Conservation (phyloP, 2,113 vertebrate species). For the Philantomba maxwellii region DNA sequence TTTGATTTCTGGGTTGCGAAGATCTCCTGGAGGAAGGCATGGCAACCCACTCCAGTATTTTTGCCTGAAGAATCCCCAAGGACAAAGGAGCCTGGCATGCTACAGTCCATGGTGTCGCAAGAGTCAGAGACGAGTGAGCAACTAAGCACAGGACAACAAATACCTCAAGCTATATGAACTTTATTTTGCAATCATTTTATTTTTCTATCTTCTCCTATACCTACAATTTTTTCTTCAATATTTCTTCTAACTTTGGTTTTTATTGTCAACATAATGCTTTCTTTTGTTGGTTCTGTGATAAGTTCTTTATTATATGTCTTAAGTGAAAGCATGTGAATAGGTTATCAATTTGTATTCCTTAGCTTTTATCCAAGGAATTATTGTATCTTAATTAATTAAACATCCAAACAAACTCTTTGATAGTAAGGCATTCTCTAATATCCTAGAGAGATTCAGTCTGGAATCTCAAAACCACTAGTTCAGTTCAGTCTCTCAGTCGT, state of each 20-base stretch:
- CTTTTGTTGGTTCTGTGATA: background rate
- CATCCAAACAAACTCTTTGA: background rate
- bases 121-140: background rate
- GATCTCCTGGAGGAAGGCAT: background rate
- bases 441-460: background rate
- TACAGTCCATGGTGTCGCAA: background rate
- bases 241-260: background rate
- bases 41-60: background rate
- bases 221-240: background rate
- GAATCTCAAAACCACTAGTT: background rate
- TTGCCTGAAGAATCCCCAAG: background rate
- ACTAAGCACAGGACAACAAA: background rate
- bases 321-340: background rate
- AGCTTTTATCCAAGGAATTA: background rate
- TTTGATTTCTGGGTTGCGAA: background rate
- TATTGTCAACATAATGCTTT: background rate
- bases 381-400: constrained; percentile 20
- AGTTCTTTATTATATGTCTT: background rate
- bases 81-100: background rate
- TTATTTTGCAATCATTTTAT: background rate
- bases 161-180: background rate
- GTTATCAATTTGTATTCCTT: constrained; percentile 10
- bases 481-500: background rate
- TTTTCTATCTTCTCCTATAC: background rate
- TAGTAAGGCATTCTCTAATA: background rate